Evolutionary conservation across 2,888 invertebrate species (phyloP).

Genomic region (Meiosimyza decipiens): DNA sequence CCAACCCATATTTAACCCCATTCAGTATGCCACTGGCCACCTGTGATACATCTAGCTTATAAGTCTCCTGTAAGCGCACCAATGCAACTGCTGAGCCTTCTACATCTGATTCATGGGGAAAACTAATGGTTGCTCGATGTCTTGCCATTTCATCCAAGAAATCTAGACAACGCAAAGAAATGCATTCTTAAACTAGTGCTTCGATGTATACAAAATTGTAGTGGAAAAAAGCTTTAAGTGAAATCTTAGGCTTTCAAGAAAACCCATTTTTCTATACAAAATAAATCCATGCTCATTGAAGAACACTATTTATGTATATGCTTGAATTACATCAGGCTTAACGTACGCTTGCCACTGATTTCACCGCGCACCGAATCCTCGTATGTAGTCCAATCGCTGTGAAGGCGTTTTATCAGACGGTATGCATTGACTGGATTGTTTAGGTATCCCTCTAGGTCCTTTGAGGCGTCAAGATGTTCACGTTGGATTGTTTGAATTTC

Average conservation of each 20-base stretch:
- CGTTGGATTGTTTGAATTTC: slow-evolving; percentile 74
- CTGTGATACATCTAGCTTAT: slow-evolving; percentile 85
- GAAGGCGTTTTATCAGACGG: slow-evolving; percentile 90
- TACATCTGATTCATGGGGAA: slow-evolving; percentile 91
- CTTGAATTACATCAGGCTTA: slow-evolving; percentile 21
- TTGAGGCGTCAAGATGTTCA: slow-evolving; percentile 80
- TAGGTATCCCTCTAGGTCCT: slow-evolving; percentile 82
- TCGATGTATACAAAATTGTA: not conserved
- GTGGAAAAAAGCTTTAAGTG: not conserved
- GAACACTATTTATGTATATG: not conserved
- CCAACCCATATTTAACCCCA: slow-evolving; percentile 82
- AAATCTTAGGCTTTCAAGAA: not conserved
- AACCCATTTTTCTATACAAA: not conserved
- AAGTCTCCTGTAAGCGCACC: slow-evolving; percentile 93
- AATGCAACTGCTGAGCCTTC: slow-evolving; percentile 94
- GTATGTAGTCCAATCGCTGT: slow-evolving; percentile 88
- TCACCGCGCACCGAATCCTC: slow-evolving; percentile 78
- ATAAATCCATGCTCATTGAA: not conserved
- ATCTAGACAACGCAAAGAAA: slow-evolving; percentile 67
- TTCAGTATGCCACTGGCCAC: slow-evolving; percentile 88
- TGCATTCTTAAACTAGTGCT: no score
- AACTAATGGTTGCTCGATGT: slow-evolving; percentile 78
- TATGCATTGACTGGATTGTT: slow-evolving; percentile 96
- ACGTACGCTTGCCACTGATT: slow-evolving; percentile 68
- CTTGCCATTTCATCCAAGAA: slow-evolving; percentile 80